Conservation (phyloP, 2,888 invertebrate species). For the Tribolium freemani region DNA sequence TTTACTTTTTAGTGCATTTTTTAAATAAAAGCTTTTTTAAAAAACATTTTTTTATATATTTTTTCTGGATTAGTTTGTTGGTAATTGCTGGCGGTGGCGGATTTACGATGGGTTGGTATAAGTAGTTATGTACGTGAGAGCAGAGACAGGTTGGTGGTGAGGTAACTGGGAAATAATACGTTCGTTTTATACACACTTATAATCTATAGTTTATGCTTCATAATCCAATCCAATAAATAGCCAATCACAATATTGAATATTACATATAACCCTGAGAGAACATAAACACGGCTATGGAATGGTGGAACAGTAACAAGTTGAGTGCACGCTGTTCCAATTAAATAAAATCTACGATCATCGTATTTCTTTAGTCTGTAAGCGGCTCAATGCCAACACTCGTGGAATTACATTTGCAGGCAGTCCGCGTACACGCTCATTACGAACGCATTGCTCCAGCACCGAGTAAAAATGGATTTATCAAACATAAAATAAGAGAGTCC, state of each 20-base stretch:
- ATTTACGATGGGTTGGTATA: no score
- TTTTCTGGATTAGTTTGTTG: no score
- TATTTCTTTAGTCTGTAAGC: slow-evolving; percentile 52
- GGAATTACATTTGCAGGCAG: slow-evolving; percentile 49
- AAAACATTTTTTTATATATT: no score
- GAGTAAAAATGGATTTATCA: slow-evolving; percentile 45
- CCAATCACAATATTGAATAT: slow-evolving; percentile 66
- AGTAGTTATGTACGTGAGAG: slow-evolving; percentile 4
- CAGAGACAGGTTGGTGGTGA: slow-evolving; percentile 29
- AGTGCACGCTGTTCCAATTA: slow-evolving; percentile 66
- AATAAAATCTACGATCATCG: slow-evolving; percentile 63
- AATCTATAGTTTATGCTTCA: slow-evolving; percentile 60
- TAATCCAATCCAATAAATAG: slow-evolving; percentile 64
- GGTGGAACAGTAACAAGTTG: slow-evolving; percentile 62
- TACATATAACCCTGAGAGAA: slow-evolving; percentile 61
- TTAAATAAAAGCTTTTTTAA: no score
- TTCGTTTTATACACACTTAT: slow-evolving; percentile 57
- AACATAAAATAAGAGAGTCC: slow-evolving; percentile 39
- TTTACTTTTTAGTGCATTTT: no score
- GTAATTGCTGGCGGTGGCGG: no score
- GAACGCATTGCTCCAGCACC: slow-evolving; percentile 42
- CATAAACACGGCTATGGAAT: slow-evolving; percentile 63
- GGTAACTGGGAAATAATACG: slow-evolving; percentile 54
- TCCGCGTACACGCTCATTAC: slow-evolving; percentile 45
- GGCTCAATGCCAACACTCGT: slow-evolving; percentile 49